Evolutionary conservation across 2,888 invertebrate genomes (phyloP).

Genomic region (Caenorhabditis panamensis): DNA sequence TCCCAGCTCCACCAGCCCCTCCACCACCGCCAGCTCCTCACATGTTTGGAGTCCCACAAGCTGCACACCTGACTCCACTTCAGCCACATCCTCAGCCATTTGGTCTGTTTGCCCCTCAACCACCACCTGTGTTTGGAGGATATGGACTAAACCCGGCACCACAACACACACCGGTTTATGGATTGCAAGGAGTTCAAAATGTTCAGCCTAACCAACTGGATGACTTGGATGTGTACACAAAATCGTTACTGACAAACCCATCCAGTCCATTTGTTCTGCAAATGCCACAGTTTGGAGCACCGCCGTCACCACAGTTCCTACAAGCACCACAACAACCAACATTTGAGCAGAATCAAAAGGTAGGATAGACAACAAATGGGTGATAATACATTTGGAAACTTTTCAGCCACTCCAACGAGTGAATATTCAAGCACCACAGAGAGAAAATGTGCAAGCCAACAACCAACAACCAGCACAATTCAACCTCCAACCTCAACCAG

Average conservation of each 20-base stretch:
- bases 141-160: slow-evolving; percentile 41
- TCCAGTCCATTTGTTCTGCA: slow-evolving; percentile 51
- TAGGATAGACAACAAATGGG: too few species aligned
- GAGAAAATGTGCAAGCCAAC: slow-evolving; percentile 22
- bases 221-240: slow-evolving; percentile 52
- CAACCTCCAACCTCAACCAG: slow-evolving; percentile 26
- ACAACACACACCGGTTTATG: slow-evolving; percentile 38
- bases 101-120: slow-evolving; percentile 47
- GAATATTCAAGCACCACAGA: slow-evolving; percentile 56
- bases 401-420: slow-evolving; percentile 41
- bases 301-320: slow-evolving; percentile 49
- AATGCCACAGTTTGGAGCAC: slow-evolving; percentile 40
- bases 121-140: slow-evolving; percentile 48
- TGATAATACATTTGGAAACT: not conserved
- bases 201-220: slow-evolving; percentile 32
- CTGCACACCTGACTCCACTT: slow-evolving; percentile 30
- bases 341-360: slow-evolving; percentile 18
- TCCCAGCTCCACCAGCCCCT: slow-evolving; percentile 50
- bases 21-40: slow-evolving; percentile 32
- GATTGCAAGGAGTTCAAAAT: slow-evolving; percentile 49
- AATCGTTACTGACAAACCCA: slow-evolving; percentile 55
- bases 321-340: slow-evolving; percentile 27
- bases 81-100: slow-evolving; percentile 41
- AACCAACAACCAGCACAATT: slow-evolving; percentile 18
- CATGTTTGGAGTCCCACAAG: slow-evolving; percentile 39